Conservation (phyloP, 2,797 vertebrate genomes). For the Esox lucius region DNA sequence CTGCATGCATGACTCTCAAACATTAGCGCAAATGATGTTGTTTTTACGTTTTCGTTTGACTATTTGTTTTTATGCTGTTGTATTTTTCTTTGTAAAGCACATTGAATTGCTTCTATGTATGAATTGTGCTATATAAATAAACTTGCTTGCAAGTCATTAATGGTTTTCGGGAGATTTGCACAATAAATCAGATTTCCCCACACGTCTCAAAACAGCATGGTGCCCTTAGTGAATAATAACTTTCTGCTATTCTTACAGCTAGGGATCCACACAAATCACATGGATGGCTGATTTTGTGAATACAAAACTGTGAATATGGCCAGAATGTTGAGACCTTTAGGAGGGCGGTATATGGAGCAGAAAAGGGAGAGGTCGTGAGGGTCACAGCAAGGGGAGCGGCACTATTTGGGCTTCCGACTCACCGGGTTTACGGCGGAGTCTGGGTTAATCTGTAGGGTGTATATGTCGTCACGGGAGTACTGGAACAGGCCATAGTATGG, state of each 20-base stretch:
- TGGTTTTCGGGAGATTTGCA: not conserved
- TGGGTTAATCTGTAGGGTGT: constrained; percentile 96
- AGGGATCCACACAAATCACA: not conserved
- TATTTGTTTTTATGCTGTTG: no score
- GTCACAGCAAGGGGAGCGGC: not conserved
- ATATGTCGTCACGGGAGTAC: constrained; percentile 97
- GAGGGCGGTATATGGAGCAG: no score
- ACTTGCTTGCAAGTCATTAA: no score
- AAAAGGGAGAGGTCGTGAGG: no score
- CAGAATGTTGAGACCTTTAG: no score
- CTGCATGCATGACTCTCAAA: not conserved
- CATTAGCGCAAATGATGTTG: not conserved
- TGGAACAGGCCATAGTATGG: constrained; percentile 98
- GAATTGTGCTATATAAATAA: no score
- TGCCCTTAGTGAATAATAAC: not conserved
- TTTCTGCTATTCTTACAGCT: constrained; percentile 4
- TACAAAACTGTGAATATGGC: no score
- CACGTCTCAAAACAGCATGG: not conserved
- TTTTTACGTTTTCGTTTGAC: no score
- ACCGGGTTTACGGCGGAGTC: constrained; percentile 98
- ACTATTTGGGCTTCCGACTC: constrained; percentile 40
- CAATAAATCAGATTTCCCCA: not conserved
- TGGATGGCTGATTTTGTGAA: no score
- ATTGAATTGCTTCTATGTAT: no score
- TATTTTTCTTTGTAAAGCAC: no score